Base-by-base conservation (phyloP, 2,888 invertebrate species). In the Helleia helle region DNA sequence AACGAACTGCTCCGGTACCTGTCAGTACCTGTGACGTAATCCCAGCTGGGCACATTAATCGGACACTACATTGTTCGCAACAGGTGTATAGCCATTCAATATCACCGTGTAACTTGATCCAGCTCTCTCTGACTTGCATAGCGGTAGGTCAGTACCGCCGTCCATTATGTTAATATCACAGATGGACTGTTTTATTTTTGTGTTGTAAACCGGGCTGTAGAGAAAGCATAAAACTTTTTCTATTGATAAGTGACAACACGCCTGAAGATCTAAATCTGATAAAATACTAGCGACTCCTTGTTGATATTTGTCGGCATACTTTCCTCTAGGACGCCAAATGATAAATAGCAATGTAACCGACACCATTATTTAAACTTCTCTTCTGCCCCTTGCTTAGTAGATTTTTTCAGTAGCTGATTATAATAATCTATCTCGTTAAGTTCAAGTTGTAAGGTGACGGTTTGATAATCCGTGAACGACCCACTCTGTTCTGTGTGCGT, bases 271-370 rank as follows among this genome's bases (percentile, higher is more conserved):
- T 27, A 27, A 27, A 4, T 27, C 27, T 27, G 27, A 27, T 27
- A 27, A 27, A 34, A 9, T 4, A 34, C 17, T 7, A 34, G 17
- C 5, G 36, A 36, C 36, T 12, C 36, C 36, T 22, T 22, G 13
- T 36, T 31, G 18, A 34, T 40, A 40, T 18, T 34, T 9, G 4
- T 18, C 12, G 12, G 31, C 34, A 24, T 40, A 40, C 26, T 26
- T 40, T 40, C 17, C 25, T 40, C 40, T 25, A 31, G 26, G 31
- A 40, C 40, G 15, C 40, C 40, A 25, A 40, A 40, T 34, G 40
- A 26, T 8, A 31, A 26, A 17, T 40, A 8, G 40, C 36, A 34
- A 40, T 13, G 27, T 40, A 40, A 26, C 40, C 40, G 40, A 40
- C 27, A 6, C 40, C 39, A 15, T 43, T 39, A 15, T 36, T 30